Base-by-base conservation (phyloP, 2,888 invertebrate species). In the Teleogryllus oceanicus region DNA sequence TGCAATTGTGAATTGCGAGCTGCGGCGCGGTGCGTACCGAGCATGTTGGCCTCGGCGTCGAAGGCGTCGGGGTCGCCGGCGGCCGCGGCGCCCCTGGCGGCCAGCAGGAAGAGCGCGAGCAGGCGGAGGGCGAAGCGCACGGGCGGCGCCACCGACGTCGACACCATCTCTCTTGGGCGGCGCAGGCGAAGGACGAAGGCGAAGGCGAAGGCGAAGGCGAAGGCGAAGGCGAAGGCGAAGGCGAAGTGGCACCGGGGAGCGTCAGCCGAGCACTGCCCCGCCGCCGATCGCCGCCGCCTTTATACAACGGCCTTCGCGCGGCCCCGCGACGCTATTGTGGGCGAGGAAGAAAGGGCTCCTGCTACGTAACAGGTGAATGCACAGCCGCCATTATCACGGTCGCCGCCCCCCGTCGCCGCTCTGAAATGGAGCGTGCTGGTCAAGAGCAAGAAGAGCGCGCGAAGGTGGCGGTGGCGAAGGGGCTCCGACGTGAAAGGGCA, bases 401-500 rank as follows among this genome's bases (percentile, higher is more conserved):
- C 62, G 62, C n/a, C 62, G 62, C 62, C n/a, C n/a, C n/a, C 62
- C 62, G 13, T n/a, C 62, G 13, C 62, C 62, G 37, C 51, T 16
- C 75, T 79, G 20, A 79, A 79, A 76, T 79, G 77, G 79, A 79
- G 79, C 79, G 79, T 79, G 79, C 11, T 79, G 79, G 51, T 49
- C 77, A 18, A 49, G n/a, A 20, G n/a, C 20, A 78, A 74, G 49
- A 74, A 78, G 78, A 11, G n/a, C 20, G 74, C 20, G 49, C 49
- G 74, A 74, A 76, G 76, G 37, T 20, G 37, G 8, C 76, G 50
- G 76, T 49, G 37, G 50, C 12, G 76, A 49, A 18, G 76, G 21
- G 24, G 18, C 37, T 18, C 76, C 49, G 3, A 8, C 37, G 37
- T 37, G 37, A 37, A 37, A 37, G 37, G 37, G 37, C 37, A 37